A percentile compares a stretch with the other conserved stretches of the same genome.
phyloP scores from a whole-genome alignment of 2,888 invertebrate genomes.

The Mesorhabditis sp. region DNA sequence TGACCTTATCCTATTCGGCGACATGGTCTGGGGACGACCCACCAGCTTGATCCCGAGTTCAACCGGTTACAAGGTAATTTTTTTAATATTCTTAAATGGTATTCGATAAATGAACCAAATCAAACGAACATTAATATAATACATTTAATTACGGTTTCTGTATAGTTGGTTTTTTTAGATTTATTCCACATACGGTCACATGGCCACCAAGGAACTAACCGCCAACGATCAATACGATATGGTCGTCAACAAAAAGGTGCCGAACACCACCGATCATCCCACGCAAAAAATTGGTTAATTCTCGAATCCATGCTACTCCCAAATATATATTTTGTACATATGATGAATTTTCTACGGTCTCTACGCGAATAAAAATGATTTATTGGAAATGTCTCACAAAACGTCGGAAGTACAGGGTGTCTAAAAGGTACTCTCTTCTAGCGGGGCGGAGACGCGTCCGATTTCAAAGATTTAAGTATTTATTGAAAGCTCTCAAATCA shows the following conservation, averaged over 20 bases:
- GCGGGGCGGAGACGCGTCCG: too few species aligned
- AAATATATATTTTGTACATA: too few species aligned
- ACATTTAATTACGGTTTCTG: neutral
- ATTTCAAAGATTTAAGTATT: too few species aligned
- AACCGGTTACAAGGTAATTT: conserved; percentile 21
- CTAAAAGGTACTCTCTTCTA: too few species aligned
- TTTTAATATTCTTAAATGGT: conserved; percentile 12
- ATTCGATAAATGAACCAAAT: neutral
- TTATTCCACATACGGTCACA: conserved; percentile 18
- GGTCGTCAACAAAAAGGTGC: conserved; percentile 14
- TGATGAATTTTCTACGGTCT: too few species aligned
- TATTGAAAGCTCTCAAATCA: too few species aligned
- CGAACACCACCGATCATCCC: neutral
- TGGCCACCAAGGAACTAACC: conserved; percentile 24
- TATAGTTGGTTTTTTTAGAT: conserved; percentile 11
- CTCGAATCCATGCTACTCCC: too few species aligned
- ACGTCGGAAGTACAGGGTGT: too few species aligned
- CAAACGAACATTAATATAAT: neutral
- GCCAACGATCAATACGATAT: conserved; percentile 28
- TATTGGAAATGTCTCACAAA: too few species aligned
- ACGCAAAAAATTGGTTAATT: too few species aligned
- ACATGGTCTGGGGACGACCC: conserved; percentile 40
- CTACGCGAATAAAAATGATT: too few species aligned
- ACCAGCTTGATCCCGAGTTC: conserved; percentile 37
- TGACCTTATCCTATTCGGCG: conserved; percentile 38